phyloP scores from a whole-genome alignment of 2,888 invertebrate species.

The Tupiocoris notatus region DNA sequence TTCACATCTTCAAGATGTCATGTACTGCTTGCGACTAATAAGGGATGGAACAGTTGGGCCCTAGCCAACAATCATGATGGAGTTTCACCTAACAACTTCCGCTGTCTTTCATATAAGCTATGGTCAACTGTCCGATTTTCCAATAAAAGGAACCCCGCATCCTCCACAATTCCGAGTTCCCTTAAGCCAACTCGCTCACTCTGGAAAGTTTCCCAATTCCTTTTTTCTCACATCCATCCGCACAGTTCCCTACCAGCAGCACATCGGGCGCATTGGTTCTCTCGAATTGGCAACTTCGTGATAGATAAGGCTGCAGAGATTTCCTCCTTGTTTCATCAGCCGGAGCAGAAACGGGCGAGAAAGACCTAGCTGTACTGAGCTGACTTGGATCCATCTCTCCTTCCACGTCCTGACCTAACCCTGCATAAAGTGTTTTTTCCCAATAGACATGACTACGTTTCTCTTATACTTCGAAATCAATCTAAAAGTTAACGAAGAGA shows the following conservation, averaged over 20 bases:
- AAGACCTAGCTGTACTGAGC: too few relatives aligned
- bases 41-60: neutral
- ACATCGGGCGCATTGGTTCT: neutral
- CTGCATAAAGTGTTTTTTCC: neutral
- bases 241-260: neutral
- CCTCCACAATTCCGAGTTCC: too few relatives aligned
- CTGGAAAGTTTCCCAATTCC: slow-evolving; percentile 1
- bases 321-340: neutral
- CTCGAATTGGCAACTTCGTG: neutral
- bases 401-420: neutral
- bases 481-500: neutral
- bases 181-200: neutral
- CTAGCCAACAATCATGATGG: neutral
- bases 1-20: neutral
- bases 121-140: slow-evolving; percentile 5
- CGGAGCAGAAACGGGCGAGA: too few relatives aligned
- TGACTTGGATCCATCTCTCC: neutral
- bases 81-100: slow-evolving; percentile 3
- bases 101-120: slow-evolving; percentile 2
- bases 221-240: neutral
- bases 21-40: neutral
- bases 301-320: slow-evolving; percentile 3
- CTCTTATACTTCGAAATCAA: neutral
- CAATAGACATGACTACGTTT: neutral
- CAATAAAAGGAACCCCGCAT: neutral